phyloP scores from a whole-genome alignment of 1,140 invertebrate genomes.

The Thereuonema tuberculata region DNA sequence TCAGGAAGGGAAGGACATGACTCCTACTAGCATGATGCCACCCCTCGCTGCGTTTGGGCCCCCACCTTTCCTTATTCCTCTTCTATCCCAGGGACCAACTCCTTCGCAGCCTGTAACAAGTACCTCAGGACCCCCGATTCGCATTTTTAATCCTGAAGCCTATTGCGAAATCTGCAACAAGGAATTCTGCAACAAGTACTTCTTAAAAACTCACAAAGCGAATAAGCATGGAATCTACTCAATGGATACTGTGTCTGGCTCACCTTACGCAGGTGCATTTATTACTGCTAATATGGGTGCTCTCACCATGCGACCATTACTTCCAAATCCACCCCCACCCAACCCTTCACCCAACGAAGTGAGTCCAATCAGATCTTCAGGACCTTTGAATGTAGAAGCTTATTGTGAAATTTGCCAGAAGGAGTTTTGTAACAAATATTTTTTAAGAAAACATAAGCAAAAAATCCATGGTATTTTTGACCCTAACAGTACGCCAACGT shows the following conservation, averaged over 20 bases:
- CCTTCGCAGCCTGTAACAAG: neutral
- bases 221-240: slow-evolving; percentile 74
- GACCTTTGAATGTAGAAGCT: slow-evolving; percentile 26
- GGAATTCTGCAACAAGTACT: slow-evolving; percentile 99
- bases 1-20: slow-evolving; percentile 12
- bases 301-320: neutral
- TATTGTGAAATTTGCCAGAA: slow-evolving; percentile 36
- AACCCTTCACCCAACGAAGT: neutral
- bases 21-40: slow-evolving; percentile 1
- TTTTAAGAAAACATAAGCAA: slow-evolving; percentile 34
- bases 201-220: slow-evolving; percentile 91
- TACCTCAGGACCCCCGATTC: slow-evolving; percentile 38
- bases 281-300: neutral
- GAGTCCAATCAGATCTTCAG: neutral
- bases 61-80: slow-evolving; percentile 16
- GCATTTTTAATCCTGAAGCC: slow-evolving; percentile 88
- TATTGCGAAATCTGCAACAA: slow-evolving; percentile 97
- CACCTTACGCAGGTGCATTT: neutral
- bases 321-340: neutral
- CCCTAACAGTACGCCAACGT: slow-evolving; percentile 6
- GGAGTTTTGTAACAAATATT: slow-evolving; percentile 35
- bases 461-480: slow-evolving; percentile 30
- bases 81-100: slow-evolving; percentile 2
- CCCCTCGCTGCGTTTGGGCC: slow-evolving; percentile 12
- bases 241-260: neutral